These are phyloP conservation scores for Rhadinocentrus ornatus DNA, from an alignment of 2,797 vertebrate species.

Conservation along the genomic window DNA sequence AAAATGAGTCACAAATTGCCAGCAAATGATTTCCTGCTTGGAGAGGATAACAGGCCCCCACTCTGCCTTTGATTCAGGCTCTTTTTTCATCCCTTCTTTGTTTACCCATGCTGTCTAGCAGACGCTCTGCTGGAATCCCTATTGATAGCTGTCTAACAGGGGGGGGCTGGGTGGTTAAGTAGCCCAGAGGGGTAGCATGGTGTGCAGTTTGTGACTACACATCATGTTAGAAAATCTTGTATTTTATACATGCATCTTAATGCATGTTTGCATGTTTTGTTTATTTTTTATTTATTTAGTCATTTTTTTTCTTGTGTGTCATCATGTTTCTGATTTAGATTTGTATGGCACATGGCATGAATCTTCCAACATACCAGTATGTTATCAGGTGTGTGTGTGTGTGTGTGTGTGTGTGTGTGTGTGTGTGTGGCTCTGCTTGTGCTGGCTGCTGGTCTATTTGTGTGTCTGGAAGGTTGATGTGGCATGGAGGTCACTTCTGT, in stretches of 20 bases:
- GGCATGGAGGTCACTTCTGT: constrained; percentile 85
- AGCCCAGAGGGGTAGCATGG: constrained; percentile 60
- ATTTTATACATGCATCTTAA: constrained; percentile 16
- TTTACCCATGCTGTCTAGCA: constrained; percentile 79
- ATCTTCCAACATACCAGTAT: constrained; percentile 26
- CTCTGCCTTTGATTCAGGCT: constrained; percentile 76
- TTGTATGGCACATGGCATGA: neutral
- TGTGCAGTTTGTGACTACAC: constrained; percentile 32
- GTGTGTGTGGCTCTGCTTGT: constrained; percentile 7
- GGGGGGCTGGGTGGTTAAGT: constrained; percentile 67
- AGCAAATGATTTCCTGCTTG: constrained; percentile 80
- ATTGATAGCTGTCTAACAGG: constrained; percentile 85
- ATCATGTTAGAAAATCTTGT: constrained; percentile 5
- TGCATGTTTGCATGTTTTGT: neutral
- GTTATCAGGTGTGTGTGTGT: constrained; percentile 37
- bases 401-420: constrained; percentile 20
- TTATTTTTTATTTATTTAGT: neutral
- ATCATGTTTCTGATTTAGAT: constrained; percentile 20
- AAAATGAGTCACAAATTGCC: constrained; percentile 81
- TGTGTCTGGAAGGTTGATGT: constrained; percentile 77
- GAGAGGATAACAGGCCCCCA: constrained; percentile 75
- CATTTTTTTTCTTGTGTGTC: neutral
- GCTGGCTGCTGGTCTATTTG: constrained; percentile 44
- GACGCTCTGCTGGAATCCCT: constrained; percentile 81
- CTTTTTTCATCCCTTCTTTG: constrained; percentile 76